phyloP scores from a whole-genome alignment of 2,113 vertebrate genomes.

The Puntigrus tetrazona region DNA sequence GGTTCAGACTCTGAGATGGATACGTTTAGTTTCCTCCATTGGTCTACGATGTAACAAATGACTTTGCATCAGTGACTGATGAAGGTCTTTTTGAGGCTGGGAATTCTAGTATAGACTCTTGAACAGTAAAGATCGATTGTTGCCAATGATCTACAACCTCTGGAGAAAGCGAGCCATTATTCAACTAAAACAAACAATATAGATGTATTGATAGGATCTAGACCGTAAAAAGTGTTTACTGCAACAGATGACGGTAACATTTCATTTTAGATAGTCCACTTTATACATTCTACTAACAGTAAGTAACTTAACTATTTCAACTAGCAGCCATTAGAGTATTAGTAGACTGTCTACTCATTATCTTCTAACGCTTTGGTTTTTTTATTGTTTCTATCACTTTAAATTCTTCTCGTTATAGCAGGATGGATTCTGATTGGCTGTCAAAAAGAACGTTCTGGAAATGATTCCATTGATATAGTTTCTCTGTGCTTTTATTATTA shows the following conservation, averaged over 20 bases:
- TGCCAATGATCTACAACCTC: constrained; percentile 12
- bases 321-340: no score
- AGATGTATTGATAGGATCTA: neutral
- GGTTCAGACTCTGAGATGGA: neutral
- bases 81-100: neutral
- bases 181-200: neutral
- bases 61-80: neutral
- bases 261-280: no score
- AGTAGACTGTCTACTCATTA: no score
- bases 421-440: no score
- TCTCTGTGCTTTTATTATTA: no score
- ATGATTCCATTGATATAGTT: no score
- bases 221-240: neutral
- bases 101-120: neutral
- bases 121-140: neutral
- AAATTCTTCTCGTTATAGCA: no score
- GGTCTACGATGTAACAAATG: neutral
- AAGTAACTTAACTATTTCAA: no score
- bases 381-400: no score
- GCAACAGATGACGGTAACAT: neutral
- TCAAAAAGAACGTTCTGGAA: no score
- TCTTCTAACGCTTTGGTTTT: no score
- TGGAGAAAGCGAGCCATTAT: neutral
- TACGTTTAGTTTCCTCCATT: neutral
- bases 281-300: no score